Percentiles rank a stretch among this genome's conserved stretches.
Conservation (phyloP, 2,888 invertebrate genomes). For the Drosophila ochracea region DNA sequence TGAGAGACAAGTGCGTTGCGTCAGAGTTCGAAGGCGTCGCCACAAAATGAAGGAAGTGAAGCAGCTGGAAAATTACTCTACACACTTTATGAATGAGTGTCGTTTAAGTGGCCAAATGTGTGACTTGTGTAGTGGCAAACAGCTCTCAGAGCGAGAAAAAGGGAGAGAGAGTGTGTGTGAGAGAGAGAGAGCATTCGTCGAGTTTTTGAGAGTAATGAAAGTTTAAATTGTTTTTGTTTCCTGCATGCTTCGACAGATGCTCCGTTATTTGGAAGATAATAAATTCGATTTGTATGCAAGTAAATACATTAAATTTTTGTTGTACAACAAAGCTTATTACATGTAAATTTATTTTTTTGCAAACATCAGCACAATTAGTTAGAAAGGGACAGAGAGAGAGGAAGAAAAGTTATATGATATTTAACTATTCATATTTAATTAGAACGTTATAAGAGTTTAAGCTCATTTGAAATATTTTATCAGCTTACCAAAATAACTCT, state of each 20-base stretch:
- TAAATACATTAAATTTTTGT: conserved; percentile 29
- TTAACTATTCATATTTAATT: not conserved
- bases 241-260: conserved; percentile 54
- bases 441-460: not conserved
- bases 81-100: conserved; percentile 75
- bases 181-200: conserved; percentile 20
- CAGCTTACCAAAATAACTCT: not conserved
- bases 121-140: conserved; percentile 12
- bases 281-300: conserved; percentile 50
- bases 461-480: not conserved
- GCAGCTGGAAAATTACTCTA: conserved; percentile 77
- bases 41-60: conserved; percentile 56
- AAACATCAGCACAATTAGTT: not conserved
- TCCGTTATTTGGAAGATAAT: conserved; percentile 45
- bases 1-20: not conserved
- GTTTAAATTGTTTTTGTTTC: conserved; percentile 72
- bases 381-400: too few relatives aligned
- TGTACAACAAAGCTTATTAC: conserved; percentile 57
- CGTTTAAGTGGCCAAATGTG: conserved; percentile 63
- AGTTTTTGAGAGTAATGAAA: conserved; percentile 70
- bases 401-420: not conserved
- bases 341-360: not conserved
- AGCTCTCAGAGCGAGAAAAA: not conserved
- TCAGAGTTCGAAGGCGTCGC: conserved; percentile 30
- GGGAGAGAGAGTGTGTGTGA: not conserved